phyloP scores from a whole-genome alignment of 2,797 vertebrate genomes.

The Trachops cirrhosus region DNA sequence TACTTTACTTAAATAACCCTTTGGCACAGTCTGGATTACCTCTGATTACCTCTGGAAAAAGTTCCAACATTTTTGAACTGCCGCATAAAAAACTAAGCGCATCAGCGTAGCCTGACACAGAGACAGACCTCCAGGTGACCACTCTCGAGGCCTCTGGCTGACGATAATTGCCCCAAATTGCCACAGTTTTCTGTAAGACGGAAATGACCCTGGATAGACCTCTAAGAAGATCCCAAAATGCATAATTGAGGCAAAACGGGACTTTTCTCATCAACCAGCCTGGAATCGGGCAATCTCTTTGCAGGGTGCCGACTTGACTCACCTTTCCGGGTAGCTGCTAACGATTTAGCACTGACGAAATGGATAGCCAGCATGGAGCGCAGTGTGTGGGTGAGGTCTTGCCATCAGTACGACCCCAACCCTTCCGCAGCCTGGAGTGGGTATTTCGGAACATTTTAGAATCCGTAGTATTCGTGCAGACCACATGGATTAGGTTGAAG shows the following conservation, averaged over 20 bases:
- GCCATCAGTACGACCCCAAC: accelerated
- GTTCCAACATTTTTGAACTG: neutral
- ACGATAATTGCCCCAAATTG: neutral
- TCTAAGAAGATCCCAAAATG: neutral
- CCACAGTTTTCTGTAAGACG: too few relatives aligned
- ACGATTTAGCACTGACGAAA: neutral
- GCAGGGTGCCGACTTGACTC: neutral
- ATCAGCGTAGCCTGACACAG: accelerated
- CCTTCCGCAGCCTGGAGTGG: accelerated
- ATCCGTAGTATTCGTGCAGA: neutral
- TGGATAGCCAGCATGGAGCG: accelerated
- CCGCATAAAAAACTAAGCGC: neutral
- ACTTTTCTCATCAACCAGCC: neutral
- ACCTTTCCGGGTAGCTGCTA: accelerated
- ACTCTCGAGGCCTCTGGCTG: neutral
- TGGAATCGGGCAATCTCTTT: too few relatives aligned
- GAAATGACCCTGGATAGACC: accelerated
- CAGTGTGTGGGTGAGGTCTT: too few relatives aligned
- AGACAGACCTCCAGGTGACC: neutral
- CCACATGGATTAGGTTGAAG: too few relatives aligned
- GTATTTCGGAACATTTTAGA: too few relatives aligned
- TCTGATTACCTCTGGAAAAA: neutral
- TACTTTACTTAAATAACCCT: neutral
- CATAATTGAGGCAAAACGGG: accelerated
- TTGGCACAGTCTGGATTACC: neutral